These are phyloP conservation scores for Leptopilina myrica DNA, from an alignment of 2,888 invertebrate genomes.

Conservation along the genomic window DNA sequence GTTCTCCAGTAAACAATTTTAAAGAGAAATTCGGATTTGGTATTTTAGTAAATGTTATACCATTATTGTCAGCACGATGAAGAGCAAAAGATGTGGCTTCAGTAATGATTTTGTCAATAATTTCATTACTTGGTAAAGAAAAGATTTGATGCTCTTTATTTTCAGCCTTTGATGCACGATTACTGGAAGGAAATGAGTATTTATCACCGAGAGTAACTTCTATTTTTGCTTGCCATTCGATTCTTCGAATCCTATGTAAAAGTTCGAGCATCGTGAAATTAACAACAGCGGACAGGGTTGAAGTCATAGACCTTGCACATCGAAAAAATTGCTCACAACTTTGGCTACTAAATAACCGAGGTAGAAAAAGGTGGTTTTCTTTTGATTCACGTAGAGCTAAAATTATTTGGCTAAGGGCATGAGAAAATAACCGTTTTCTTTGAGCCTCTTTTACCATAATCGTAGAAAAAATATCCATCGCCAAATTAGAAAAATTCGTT, in stretches of 20 bases:
- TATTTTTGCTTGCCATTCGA: not conserved
- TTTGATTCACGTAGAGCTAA: not conserved
- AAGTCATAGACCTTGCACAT: no score
- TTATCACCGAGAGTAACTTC: not conserved
- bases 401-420: not conserved
- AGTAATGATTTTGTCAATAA: not conserved
- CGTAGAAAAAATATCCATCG: not conserved
- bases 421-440: not conserved
- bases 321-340: no score
- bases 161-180: not conserved
- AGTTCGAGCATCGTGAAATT: conserved; percentile 3
- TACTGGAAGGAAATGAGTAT: not conserved
- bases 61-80: not conserved
- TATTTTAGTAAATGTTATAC: not conserved
- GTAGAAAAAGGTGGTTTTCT: not conserved
- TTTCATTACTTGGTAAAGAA: not conserved
- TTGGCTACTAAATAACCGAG: conserved; percentile 6
- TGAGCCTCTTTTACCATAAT: conserved; percentile 4
- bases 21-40: not conserved
- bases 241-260: conserved; percentile 5
- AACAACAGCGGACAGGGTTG: not conserved
- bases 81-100: not conserved
- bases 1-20: not conserved
- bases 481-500: conserved; percentile 5
- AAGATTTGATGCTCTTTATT: not conserved